Conservation (phyloP, 2,113 vertebrate species). For the Eudyptes chrysolophus region DNA sequence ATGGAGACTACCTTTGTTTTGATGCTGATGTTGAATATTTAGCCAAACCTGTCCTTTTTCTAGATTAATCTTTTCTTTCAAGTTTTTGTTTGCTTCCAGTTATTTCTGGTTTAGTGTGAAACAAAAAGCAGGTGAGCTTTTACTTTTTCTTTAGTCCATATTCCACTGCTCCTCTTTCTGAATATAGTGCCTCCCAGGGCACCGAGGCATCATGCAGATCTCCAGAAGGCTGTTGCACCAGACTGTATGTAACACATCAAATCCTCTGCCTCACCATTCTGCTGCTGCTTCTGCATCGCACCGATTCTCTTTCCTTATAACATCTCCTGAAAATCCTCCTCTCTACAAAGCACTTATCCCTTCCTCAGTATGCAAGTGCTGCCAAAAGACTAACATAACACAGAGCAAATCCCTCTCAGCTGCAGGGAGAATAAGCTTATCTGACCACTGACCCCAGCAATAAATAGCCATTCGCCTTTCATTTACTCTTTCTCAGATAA, state of each 20-base stretch:
- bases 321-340: conserved; percentile 1
- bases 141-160: not conserved
- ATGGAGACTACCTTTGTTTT: not conserved
- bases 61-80: not conserved
- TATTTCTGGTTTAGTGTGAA: not conserved
- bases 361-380: not conserved
- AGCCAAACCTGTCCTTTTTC: not conserved
- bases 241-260: not conserved
- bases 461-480: not conserved
- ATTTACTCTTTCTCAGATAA: not conserved
- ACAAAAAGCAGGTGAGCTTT: not conserved
- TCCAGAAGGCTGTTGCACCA: not conserved
- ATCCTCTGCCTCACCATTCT: not conserved
- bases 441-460: conserved; percentile 39
- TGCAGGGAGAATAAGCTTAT: conserved; percentile 39
- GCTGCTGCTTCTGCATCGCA: not conserved
- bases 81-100: not conserved
- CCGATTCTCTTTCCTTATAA: not conserved
- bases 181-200: not conserved
- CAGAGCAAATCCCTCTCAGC: conserved; percentile 49
- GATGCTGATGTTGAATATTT: not conserved
- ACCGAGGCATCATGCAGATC: not conserved
- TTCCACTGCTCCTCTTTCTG: not conserved
- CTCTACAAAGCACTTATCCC: not conserved
- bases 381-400: conserved; percentile 35